Evolutionary conservation across 2,888 invertebrate species (phyloP), one percentile per base, ranked within the genome.

Genomic region (Rotaria macrura): DNA sequence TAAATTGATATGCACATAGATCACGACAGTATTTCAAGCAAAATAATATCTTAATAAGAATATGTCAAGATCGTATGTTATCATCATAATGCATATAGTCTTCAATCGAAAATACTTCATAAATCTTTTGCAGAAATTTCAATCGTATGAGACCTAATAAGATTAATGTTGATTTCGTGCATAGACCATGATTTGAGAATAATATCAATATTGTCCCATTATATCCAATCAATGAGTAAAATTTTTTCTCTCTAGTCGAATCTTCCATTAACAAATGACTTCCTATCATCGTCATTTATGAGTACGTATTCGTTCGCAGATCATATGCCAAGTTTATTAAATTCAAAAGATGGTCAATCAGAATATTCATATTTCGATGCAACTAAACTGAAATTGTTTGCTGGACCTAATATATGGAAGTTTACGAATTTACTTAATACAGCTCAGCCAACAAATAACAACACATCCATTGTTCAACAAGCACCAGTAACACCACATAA

Each of bases 401-500:
- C 79, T 43, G 79, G 79, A 43, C 79, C 79, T 12, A 79, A 79
- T 79, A 43, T 79, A 79, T 79, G 79, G 79, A 79, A 43, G 43
- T 79, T 43, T 43, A 40, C 40, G 25, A 79, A 79, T 79, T n/a
- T 79, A 43, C 43, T 79, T 10, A 43, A n/a, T 43, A 14, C 43
- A n/a, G 9, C 23, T 43, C 1, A 23, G n/a, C 65, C 65, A 34
- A 65, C 65, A 20, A 20, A 5, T n/a, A 34, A 38, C 12, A 40
- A 9, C 12, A 40, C 25, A 43, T 40, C 43, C 2, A 43, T 25
- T 43, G 12, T 43, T 79, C 79, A 79, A 43, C 79, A 79, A 79
- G 79, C 79, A n/a, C 79, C 79, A 38, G 43, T 43, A 12, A 43
- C 43, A 79, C 43, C 79, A n/a, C 40, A n/a, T 43, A 79, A 79